These are phyloP conservation scores for Eilema griseolum DNA, from an alignment of 2,888 invertebrate genomes.

Conservation along the genomic window DNA sequence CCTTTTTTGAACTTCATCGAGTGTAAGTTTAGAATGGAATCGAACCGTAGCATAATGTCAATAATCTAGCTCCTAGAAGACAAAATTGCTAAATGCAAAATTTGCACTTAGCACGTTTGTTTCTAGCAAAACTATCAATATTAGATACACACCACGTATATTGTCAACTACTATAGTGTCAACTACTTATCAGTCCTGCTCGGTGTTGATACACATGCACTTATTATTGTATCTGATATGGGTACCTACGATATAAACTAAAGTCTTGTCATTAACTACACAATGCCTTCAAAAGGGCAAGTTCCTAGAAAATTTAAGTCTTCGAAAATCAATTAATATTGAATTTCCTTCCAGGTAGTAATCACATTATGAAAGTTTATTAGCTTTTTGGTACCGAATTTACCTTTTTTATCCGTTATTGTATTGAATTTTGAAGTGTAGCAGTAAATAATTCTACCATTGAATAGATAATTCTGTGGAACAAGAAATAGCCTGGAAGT, in stretches of 20 bases:
- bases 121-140: too few relatives aligned
- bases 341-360: neutral
- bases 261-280: too few relatives aligned
- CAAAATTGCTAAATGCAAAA: too few relatives aligned
- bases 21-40: neutral
- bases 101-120: too few relatives aligned
- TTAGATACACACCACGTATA: too few relatives aligned
- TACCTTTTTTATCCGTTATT: neutral
- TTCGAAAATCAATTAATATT: neutral
- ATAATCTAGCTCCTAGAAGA: too few relatives aligned
- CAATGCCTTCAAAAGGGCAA: neutral
- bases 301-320: neutral
- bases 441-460: neutral
- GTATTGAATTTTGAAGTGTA: neutral
- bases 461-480: neutral
- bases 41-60: neutral
- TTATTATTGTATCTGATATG: too few relatives aligned
- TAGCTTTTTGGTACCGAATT: neutral
- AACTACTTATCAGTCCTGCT: too few relatives aligned
- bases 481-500: neutral
- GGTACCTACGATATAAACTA: too few relatives aligned
- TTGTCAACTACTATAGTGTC: too few relatives aligned
- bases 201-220: too few relatives aligned
- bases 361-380: neutral
- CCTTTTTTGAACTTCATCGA: slow-evolving; percentile 26